Base-by-base conservation (phyloP, 30 jellyfish, hydroid and myxozoan species). In the Euphysa ruthae region DNA sequence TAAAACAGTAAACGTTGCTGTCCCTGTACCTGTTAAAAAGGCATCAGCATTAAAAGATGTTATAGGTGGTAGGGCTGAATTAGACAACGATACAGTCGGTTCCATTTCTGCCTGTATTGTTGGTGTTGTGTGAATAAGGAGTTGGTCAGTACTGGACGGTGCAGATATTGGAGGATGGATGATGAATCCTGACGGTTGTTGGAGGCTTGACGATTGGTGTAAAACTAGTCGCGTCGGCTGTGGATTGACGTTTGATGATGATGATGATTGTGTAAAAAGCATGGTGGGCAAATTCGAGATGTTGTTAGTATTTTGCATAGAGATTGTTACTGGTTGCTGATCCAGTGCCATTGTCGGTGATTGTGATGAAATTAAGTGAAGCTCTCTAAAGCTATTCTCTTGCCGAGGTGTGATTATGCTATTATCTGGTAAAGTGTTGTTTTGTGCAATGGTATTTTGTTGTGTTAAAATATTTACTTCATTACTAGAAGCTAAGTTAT, bases 1-100 rank as follows among this genome's bases (percentile, higher is more conserved):
- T 22, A 68, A 20, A 22, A 68, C 80, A 13, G 80, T 51, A 27
- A 43, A 68, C 20, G 80, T 49, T 7, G 73, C 50, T 8, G 74
- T 15, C 12, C 73, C 80, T 16, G 35, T 42, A 30, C 75, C 49
- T 7, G 80, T 43, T 25, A 68, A 49, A 38, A 68, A 68, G 7
- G 80, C 80, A 32, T 68, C 80, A 23, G 80, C 80, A 27, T 68
- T 68, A 68, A 68, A 68, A 19, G 80, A 42, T 25, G 80, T 43
- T 23, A 68, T 68, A 13, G 80, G 80, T 27, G 80, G 74, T 51
- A 68, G 49, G 7, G 33, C 54, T 3, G 80, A 8, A 22, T 38
- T 65, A 10, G 74, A 18, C n/a, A 43, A 27, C 12, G 77, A 28
- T 21, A 63, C 63, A 5, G 63, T 22, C 6, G 42, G 60, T 13